These are phyloP conservation scores for Vombatus ursinus DNA, from an alignment of 2,113 vertebrate genomes.

Conservation along the genomic window DNA sequence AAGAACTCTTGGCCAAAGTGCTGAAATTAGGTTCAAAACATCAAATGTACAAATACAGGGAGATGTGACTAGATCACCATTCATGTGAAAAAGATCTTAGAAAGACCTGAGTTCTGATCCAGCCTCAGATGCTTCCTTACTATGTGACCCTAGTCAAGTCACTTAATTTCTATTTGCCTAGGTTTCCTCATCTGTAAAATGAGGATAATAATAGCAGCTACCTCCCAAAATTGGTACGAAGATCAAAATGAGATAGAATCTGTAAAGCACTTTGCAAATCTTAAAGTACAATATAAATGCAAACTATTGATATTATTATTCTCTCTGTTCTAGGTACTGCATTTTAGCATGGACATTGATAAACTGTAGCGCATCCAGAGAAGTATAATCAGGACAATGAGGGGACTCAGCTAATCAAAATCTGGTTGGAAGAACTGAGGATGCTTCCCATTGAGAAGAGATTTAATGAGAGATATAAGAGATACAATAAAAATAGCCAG, in stretches of 20 bases:
- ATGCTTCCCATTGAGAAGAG: background rate
- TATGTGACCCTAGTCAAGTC: background rate
- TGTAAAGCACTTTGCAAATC: background rate
- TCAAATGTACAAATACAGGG: background rate
- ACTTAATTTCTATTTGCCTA: background rate
- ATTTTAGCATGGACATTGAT: background rate
- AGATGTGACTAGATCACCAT: background rate
- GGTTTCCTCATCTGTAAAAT: background rate
- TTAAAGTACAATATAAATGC: background rate
- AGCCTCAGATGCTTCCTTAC: background rate
- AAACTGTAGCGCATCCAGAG: background rate
- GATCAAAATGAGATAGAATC: background rate
- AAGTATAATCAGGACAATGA: background rate
- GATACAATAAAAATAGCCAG: background rate
- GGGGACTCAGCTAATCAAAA: background rate
- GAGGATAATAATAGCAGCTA: background rate
- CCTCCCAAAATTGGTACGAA: background rate
- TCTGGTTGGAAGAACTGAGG: background rate
- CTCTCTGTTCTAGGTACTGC: background rate
- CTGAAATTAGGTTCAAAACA: background rate
- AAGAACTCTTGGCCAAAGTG: background rate
- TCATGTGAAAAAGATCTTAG: background rate
- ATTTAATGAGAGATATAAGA: no score
- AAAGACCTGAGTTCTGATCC: background rate
- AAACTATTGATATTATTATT: background rate